Evolutionary conservation across 2,113 vertebrate species (phyloP).

Genomic region (Petrocephalus zakoni): DNA sequence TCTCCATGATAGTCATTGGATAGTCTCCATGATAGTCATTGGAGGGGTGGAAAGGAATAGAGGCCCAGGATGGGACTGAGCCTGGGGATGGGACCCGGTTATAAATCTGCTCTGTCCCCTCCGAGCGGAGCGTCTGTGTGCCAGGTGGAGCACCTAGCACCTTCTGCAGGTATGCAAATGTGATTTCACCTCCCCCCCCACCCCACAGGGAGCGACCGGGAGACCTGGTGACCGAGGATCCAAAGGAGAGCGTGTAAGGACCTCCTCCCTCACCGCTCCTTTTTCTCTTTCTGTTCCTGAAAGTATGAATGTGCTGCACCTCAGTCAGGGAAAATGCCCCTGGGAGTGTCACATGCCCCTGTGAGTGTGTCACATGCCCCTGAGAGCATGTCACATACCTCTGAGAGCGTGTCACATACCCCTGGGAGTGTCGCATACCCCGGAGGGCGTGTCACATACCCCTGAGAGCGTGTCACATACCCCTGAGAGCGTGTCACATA

Average conservation of each 20-base stretch:
- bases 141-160: neutral
- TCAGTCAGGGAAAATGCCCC: neutral
- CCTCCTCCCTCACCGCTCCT: neutral
- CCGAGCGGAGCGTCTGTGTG: neutral
- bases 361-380: neutral
- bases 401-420: neutral
- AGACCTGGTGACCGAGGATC: constrained; percentile 85
- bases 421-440: neutral
- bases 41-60: neutral
- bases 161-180: neutral
- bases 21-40: too few species aligned
- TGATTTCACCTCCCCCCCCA: constrained; percentile 27
- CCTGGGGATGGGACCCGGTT: constrained; percentile 7
- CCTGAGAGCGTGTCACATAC: neutral
- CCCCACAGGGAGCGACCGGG: constrained; percentile 76
- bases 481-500: neutral
- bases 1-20: neutral
- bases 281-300: neutral
- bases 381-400: neutral
- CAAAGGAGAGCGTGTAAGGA: constrained; percentile 92
- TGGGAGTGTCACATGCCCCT: neutral
- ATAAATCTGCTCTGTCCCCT: constrained; percentile 6
- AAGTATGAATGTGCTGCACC: neutral
- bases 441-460: neutral
- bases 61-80: neutral